Evolutionary conservation across 1,140 invertebrate genomes (phyloP).

Genomic region (Drosophila carrolli): DNA sequence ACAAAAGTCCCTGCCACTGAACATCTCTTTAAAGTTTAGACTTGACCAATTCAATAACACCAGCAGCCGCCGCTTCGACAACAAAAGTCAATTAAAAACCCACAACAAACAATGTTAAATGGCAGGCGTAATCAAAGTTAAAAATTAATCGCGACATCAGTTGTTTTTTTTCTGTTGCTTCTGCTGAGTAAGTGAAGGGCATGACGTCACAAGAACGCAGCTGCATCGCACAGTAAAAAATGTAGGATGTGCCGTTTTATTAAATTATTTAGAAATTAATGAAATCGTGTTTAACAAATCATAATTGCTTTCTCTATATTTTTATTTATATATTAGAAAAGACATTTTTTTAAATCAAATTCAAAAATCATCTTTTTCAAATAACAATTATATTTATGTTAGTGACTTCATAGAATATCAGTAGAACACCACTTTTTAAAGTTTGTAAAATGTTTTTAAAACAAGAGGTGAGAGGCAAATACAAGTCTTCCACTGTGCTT

Average conservation of each 20-base stretch:
- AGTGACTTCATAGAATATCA: no score
- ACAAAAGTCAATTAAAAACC: constrained; percentile 50
- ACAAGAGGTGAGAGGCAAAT: background rate
- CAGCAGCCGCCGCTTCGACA: constrained; percentile 11
- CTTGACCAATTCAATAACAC: constrained; percentile 51
- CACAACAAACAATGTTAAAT: constrained; percentile 33
- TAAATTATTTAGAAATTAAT: no score
- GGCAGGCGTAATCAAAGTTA: constrained; percentile 35
- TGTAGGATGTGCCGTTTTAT: no score
- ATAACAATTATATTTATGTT: no score
- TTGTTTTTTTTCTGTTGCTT: constrained; percentile 2
- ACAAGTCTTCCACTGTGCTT: background rate
- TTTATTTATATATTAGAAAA: no score
- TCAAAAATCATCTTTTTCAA: no score
- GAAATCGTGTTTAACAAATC: no score
- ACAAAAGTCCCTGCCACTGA: constrained; percentile 8
- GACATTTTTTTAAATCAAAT: no score
- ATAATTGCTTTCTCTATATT: no score
- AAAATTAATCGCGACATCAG: constrained; percentile 32
- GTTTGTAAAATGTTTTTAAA: no score
- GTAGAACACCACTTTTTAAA: no score
- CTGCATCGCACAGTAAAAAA: constrained; percentile 22
- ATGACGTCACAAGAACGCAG: constrained; percentile 68
- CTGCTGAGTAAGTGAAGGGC: constrained; percentile 71
- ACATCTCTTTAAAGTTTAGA: constrained; percentile 24